phyloP scores from a whole-genome alignment of 2,888 invertebrate species.

The Hemithea aestivaria region DNA sequence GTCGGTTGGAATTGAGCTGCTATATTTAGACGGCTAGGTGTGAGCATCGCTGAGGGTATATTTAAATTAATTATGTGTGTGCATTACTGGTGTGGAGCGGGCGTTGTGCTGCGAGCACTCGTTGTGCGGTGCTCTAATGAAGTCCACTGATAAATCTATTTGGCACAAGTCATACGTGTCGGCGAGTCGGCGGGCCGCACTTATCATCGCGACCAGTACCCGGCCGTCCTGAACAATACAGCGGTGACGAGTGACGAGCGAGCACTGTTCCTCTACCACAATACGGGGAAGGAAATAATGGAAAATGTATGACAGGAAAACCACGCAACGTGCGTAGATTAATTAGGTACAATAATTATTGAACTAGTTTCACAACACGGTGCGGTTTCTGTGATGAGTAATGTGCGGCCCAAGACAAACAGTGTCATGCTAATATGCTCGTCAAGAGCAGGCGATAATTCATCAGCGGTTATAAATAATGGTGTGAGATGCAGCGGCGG shows the following conservation, averaged over 20 bases:
- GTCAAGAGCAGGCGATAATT: conserved; percentile 17
- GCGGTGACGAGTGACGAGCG: background rate
- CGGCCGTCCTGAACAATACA: background rate
- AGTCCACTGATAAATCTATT: conserved; percentile 18
- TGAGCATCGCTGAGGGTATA: conserved; percentile 31
- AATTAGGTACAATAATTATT: conserved; percentile 8
- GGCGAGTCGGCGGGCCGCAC: conserved; percentile 3
- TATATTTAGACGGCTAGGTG: conserved; percentile 35
- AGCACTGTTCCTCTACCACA: background rate
- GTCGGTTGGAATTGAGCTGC: conserved; percentile 23
- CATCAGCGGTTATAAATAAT: conserved; percentile 19
- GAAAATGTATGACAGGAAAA: conserved; percentile 20
- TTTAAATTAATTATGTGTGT: conserved; percentile 35
- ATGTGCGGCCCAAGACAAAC: conserved; percentile 3
- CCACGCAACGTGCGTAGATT: conserved; percentile 10
- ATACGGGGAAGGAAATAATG: conserved; percentile 7
- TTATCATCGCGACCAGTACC: background rate
- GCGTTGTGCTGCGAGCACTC: conserved; percentile 14
- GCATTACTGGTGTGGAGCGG: conserved; percentile 20
- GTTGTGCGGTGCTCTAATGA: conserved; percentile 14
- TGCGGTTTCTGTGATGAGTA: conserved; percentile 9
- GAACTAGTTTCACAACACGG: background rate
- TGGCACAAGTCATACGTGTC: conserved; percentile 12
- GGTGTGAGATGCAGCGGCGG: conserved; percentile 21
- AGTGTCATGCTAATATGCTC: conserved; percentile 5